A percentile compares a stretch with the other conserved stretches of the same genome.
Evolutionary conservation across 2,888 invertebrate species (phyloP).

Genomic region (Drosophila paramelanica): DNA sequence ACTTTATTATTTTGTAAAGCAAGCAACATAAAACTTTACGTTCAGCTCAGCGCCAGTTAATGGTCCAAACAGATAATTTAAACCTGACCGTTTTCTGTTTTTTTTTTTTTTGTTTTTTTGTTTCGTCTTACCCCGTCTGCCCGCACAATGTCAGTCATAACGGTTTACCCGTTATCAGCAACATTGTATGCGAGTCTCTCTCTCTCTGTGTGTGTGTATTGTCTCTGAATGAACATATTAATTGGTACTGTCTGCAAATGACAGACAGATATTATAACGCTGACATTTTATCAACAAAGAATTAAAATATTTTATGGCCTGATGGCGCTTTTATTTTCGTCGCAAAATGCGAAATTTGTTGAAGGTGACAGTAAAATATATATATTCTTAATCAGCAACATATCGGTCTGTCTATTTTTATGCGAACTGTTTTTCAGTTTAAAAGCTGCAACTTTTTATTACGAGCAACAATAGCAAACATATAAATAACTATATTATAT

Average conservation of each 20-base stretch:
- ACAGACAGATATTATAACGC: background rate
- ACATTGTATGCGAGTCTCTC: slow-evolving; percentile 1
- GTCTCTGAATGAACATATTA: slow-evolving; percentile 23
- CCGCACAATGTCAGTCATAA: slow-evolving; percentile 41
- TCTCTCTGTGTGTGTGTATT: slow-evolving; percentile 2
- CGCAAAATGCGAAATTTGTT: background rate
- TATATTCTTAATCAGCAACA: too few relatives aligned
- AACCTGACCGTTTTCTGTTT: slow-evolving; percentile 41
- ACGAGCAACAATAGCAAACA: too few relatives aligned
- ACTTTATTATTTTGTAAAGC: slow-evolving; percentile 58
- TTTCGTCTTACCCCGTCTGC: background rate
- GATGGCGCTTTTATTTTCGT: background rate
- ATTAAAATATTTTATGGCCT: background rate
- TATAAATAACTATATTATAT: too few relatives aligned
- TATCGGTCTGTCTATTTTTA: too few relatives aligned
- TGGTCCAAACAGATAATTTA: slow-evolving; percentile 31
- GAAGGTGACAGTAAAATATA: too few relatives aligned
- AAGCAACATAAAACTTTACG: slow-evolving; percentile 51
- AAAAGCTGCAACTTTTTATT: too few relatives aligned
- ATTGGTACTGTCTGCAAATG: slow-evolving; percentile 27
- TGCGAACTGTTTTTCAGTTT: too few relatives aligned
- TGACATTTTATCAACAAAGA: background rate
- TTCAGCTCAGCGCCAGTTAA: slow-evolving; percentile 39
- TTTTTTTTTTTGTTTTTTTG: too few relatives aligned
- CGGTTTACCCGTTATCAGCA: slow-evolving; percentile 34